A percentile compares a stretch with the other conserved stretches of the same genome.
Evolutionary conservation across 92 coral and sea anemone genomes (phyloP).

Genomic region (Nematostella vectensis): DNA sequence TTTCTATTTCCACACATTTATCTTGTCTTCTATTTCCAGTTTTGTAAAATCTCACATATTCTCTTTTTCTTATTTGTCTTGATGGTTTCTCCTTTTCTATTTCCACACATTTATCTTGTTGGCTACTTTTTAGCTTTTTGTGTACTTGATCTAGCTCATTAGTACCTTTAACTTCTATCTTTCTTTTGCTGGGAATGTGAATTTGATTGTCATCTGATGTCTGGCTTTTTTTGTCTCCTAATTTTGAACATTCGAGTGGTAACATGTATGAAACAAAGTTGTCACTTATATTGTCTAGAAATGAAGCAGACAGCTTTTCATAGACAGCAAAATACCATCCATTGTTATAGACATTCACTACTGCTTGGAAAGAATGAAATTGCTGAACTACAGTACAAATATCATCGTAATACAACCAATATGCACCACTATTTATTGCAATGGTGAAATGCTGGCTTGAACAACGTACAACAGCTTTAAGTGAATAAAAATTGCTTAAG

Average conservation of each 20-base stretch:
- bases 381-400: slow-evolving; percentile 12
- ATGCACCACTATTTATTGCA: slow-evolving; percentile 20
- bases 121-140: background rate
- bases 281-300: background rate
- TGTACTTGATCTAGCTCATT: background rate
- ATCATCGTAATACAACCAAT: slow-evolving; percentile 26
- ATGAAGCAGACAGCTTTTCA: slow-evolving; percentile 11
- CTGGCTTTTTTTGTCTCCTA: too few relatives aligned
- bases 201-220: too few relatives aligned
- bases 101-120: background rate
- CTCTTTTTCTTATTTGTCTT: background rate
- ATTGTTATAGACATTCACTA: slow-evolving; percentile 9
- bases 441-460: slow-evolving; percentile 36
- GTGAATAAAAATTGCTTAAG: slow-evolving; percentile 14
- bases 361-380: slow-evolving; percentile 15
- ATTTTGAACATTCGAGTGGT: too few relatives aligned
- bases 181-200: too few relatives aligned
- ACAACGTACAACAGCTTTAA: slow-evolving; percentile 40
- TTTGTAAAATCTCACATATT: slow-evolving; percentile 23
- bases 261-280: background rate
- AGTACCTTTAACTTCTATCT: background rate
- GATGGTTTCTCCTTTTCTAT: background rate
- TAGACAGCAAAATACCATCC: slow-evolving; percentile 32
- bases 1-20: background rate
- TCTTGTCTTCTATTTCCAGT: background rate